These are phyloP conservation scores for Lasioglossum calceatum DNA, from an alignment of 2,888 invertebrate genomes.

Conservation along the genomic window DNA sequence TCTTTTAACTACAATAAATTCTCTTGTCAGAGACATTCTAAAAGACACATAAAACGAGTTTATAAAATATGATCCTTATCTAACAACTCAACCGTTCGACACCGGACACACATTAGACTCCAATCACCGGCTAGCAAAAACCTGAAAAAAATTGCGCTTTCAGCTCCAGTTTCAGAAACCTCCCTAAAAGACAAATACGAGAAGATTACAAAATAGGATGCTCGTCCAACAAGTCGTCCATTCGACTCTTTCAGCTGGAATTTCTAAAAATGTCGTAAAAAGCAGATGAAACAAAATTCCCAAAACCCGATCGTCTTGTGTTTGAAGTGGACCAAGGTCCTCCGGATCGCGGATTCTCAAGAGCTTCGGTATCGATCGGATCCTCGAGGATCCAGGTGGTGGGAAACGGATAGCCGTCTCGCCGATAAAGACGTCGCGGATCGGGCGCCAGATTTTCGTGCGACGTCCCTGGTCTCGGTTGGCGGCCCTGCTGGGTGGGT, in stretches of 20 bases:
- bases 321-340: not conserved
- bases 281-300: too few species aligned
- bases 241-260: too few species aligned
- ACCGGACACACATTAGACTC: not conserved
- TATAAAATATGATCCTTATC: not conserved
- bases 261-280: too few species aligned
- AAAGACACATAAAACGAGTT: not conserved
- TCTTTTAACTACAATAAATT: too few species aligned
- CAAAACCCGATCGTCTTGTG: not conserved
- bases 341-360: not conserved
- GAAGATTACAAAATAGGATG: not conserved
- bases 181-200: not conserved
- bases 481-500: slow-evolving; percentile 81
- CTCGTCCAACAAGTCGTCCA: too few species aligned
- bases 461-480: slow-evolving; percentile 76
- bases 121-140: not conserved
- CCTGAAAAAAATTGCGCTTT: not conserved
- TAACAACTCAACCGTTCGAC: not conserved
- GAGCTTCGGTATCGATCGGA: slow-evolving; percentile 12
- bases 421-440: slow-evolving; percentile 55
- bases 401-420: not conserved
- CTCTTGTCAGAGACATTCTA: not conserved
- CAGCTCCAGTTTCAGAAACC: not conserved
- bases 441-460: slow-evolving; percentile 71
- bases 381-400: not conserved